phyloP scores from a whole-genome alignment of 2,797 vertebrate species.

The Valencia hispanica region DNA sequence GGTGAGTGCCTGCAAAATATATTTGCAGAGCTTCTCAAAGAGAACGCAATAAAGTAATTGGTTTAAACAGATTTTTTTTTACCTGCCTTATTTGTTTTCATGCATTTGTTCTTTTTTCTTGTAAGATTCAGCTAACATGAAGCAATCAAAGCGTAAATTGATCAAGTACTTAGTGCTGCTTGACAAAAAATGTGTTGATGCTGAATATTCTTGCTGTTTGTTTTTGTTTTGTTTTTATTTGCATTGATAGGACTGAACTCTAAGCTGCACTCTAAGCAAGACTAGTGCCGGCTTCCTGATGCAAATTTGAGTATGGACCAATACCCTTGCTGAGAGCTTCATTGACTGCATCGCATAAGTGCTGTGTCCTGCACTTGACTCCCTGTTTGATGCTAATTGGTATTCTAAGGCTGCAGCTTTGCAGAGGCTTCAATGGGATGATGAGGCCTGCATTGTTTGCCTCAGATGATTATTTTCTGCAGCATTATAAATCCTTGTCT shows the following conservation, averaged over 20 bases:
- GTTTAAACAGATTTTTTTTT: background rate
- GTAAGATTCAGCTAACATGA: background rate
- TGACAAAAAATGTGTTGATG: background rate
- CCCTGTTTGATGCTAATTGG: conserved; percentile 65
- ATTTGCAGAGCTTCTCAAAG: conserved; percentile 1
- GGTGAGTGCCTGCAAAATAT: conserved; percentile 37
- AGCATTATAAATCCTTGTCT: background rate
- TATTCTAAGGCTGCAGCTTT: conserved; percentile 56
- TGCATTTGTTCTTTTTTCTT: background rate
- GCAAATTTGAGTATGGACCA: conserved; percentile 39
- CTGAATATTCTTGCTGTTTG: conserved; percentile 13
- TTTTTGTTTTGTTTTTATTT: conserved; percentile 36
- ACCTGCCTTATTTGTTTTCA: background rate
- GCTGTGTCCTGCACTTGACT: conserved; percentile 66
- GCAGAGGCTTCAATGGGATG: conserved; percentile 34
- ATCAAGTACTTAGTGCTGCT: background rate
- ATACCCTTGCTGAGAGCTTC: conserved; percentile 54
- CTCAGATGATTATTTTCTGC: conserved; percentile 10
- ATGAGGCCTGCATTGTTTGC: conserved; percentile 30
- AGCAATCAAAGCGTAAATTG: background rate
- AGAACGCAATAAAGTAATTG: background rate
- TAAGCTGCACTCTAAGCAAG: conserved; percentile 68
- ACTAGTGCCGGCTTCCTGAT: conserved; percentile 14
- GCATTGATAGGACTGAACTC: conserved; percentile 40
- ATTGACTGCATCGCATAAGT: conserved; percentile 64